These are phyloP conservation scores for Gavialis gangeticus DNA, from an alignment of 2,113 vertebrate species.

Conservation along the genomic window DNA sequence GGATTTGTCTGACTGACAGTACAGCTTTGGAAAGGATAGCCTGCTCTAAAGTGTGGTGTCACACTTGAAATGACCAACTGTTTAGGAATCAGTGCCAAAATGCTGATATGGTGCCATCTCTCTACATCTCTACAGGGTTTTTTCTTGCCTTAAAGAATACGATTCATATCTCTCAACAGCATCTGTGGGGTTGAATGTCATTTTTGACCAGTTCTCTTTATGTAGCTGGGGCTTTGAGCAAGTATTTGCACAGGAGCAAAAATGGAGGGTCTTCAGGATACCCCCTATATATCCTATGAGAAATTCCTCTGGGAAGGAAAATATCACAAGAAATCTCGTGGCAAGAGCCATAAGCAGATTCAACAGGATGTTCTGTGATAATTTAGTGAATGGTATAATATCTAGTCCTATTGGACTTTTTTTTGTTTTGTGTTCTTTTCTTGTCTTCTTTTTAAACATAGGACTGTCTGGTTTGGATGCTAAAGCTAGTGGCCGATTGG, in stretches of 20 bases:
- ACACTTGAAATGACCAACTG: background rate
- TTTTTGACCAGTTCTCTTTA: background rate
- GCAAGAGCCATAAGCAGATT: background rate
- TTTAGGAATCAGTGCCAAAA: background rate
- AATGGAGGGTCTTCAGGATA: background rate
- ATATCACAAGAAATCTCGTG: background rate
- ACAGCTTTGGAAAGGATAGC: background rate
- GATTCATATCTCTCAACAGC: background rate
- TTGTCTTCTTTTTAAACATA: conserved; percentile 70
- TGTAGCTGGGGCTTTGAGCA: background rate
- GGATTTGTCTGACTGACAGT: background rate
- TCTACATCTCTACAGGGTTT: background rate
- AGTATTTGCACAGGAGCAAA: background rate
- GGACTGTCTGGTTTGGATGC: conserved; percentile 96
- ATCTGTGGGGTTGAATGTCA: background rate
- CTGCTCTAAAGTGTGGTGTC: background rate
- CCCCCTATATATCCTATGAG: background rate
- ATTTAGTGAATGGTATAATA: background rate
- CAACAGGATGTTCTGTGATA: background rate
- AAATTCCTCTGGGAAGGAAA: background rate
- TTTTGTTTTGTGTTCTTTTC: too few relatives aligned
- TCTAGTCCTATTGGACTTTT: background rate
- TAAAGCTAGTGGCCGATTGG: conserved; percentile 96
- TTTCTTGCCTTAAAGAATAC: background rate
- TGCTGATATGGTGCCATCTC: background rate